A percentile compares a stretch with the other conserved stretches of the same genome.
Evolutionary conservation across 1,140 invertebrate species (phyloP).

Genomic region (Drosophila seguyi): DNA sequence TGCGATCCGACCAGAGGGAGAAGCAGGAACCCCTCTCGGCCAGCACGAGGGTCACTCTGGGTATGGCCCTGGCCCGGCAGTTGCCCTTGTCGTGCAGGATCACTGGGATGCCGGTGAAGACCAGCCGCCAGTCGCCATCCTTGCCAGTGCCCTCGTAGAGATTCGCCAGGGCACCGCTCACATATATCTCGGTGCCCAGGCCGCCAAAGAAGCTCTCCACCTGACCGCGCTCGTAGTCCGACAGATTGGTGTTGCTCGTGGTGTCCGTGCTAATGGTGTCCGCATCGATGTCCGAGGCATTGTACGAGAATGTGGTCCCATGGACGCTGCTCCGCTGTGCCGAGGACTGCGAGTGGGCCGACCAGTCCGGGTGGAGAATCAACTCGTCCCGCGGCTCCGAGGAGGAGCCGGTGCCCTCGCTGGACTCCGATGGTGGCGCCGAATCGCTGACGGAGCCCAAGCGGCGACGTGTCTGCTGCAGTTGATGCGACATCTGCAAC

Average conservation of each 20-base stretch:
- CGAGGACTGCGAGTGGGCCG: slow-evolving; percentile 73
- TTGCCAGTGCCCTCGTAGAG: slow-evolving; percentile 89
- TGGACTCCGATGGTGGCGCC: slow-evolving; percentile 82
- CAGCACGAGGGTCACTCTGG: slow-evolving; percentile 91
- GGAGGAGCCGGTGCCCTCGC: slow-evolving; percentile 82
- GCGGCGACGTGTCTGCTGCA: slow-evolving; percentile 79
- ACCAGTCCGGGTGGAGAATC: slow-evolving; percentile 77
- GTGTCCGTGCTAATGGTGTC: slow-evolving; percentile 82
- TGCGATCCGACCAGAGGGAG: slow-evolving; percentile 93
- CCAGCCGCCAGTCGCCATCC: slow-evolving; percentile 89
- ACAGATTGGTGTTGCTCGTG: slow-evolving; percentile 86
- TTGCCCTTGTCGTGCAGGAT: slow-evolving; percentile 92
- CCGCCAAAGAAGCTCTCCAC: slow-evolving; percentile 93
- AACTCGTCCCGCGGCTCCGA: slow-evolving; percentile 78
- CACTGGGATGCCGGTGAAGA: slow-evolving; percentile 93
- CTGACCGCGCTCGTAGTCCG: slow-evolving; percentile 90
- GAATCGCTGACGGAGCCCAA: slow-evolving; percentile 82
- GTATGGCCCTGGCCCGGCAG: slow-evolving; percentile 89
- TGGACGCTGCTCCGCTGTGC: slow-evolving; percentile 72
- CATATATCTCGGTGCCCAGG: slow-evolving; percentile 92
- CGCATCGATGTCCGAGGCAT: slow-evolving; percentile 79
- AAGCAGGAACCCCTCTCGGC: slow-evolving; percentile 94
- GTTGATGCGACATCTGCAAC: slow-evolving; percentile 76
- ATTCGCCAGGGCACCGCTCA: slow-evolving; percentile 92
- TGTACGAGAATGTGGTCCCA: slow-evolving; percentile 73